phyloP scores from a whole-genome alignment of 2,113 vertebrate genomes.

The Manacus vitellinus region DNA sequence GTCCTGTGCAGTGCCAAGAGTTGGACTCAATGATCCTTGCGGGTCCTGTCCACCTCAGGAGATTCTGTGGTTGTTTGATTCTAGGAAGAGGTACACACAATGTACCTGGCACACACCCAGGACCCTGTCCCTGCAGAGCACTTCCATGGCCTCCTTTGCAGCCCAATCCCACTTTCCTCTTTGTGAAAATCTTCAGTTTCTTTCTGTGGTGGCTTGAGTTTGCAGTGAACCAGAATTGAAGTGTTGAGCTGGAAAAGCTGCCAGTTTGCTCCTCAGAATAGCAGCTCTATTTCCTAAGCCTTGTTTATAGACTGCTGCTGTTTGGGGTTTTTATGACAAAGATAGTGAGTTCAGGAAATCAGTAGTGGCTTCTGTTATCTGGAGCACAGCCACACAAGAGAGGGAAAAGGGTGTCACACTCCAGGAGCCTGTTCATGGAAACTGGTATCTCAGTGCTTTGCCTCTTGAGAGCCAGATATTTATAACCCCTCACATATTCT shows the following conservation, averaged over 20 bases:
- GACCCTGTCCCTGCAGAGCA: neutral
- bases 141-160: neutral
- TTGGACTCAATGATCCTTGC: accelerated
- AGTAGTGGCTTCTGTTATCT: constrained; percentile 58
- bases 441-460: neutral
- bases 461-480: constrained; percentile 35
- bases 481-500: constrained; percentile 34
- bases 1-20: neutral
- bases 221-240: neutral
- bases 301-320: constrained; percentile 57
- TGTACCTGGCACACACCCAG: neutral
- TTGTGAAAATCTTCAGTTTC: neutral
- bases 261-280: constrained; percentile 35
- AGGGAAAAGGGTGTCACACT: constrained; percentile 37
- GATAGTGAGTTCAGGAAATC: constrained; percentile 53
- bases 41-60: neutral
- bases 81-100: neutral
- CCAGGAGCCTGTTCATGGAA: constrained; percentile 42
- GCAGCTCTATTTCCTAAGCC: neutral
- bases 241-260: neutral
- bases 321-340: constrained; percentile 29
- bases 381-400: constrained; percentile 16
- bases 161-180: neutral
- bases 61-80: neutral
- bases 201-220: neutral